Base-by-base conservation (phyloP, 2,113 vertebrate species). In the Phaethornis superciliosus region DNA sequence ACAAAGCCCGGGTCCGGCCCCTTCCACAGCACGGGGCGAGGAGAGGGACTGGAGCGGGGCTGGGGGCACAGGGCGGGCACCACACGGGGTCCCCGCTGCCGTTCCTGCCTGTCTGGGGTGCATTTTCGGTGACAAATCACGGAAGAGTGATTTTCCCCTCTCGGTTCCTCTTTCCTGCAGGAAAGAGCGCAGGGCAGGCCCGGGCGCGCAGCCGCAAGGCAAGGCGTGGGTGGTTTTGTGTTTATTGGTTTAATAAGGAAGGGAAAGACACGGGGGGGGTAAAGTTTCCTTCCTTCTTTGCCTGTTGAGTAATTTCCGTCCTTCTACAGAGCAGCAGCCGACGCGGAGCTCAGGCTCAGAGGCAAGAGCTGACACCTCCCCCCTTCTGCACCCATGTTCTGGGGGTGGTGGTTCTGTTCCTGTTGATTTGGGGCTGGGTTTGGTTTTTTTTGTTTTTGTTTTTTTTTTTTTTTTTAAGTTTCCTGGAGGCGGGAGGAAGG, bases 131-230 rank as follows among this genome's bases (percentile, higher is more conserved):
- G 44, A 46, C 44, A 47, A 19, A 37, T 23, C 12, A 1, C 0
- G 1, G 0, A 4, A 4, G 6, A 1, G 0, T 6, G 16, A 0
- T 5, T 54, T 64, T 10, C 5, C 9, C 12, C 54, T 71, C n/a
- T 58, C 27, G 0, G 9, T 55, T 75, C 60, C 56, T 69, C 56
- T 6, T 51, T 28, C 4, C 21, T 1, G 2, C 26, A 5, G 2
- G 0, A 19, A 52, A 67, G 40, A 40, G 74, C 40, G 40, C 40
- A 40, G 40, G 40, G 40, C 40, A 40, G 40, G 11, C 40, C 11
- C 40, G 40, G 40, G 40, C 40, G 40, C 40, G 40, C 40, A 40
- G 40, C 40, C 40, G 40, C 40, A 40, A 40, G 40, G 5, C 11
- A 40, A 40, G 40, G 40, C 40, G 10, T 11, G 40, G 40, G 13